Percentiles rank a stretch among this genome's conserved stretches.
These are phyloP conservation scores for Ashinkailepas kermadecensis DNA, from an alignment of 2,888 invertebrate genomes.

Conservation along the genomic window DNA sequence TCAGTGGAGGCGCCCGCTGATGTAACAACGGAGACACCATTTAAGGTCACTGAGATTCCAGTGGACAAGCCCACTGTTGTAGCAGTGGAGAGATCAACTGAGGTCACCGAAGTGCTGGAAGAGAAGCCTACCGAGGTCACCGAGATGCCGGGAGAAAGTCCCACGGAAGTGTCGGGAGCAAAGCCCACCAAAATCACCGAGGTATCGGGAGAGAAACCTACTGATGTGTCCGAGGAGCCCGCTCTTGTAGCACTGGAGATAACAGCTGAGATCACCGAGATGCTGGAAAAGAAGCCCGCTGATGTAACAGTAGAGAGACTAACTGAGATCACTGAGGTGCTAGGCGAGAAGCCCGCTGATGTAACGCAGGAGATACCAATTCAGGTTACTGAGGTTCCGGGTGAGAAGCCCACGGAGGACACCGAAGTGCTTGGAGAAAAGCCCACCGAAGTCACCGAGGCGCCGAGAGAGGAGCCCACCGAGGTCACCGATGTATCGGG, in stretches of 20 bases:
- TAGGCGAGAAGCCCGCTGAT: too few species aligned
- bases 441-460: too few species aligned
- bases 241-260: background rate
- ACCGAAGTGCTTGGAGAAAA: too few species aligned
- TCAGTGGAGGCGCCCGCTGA: background rate
- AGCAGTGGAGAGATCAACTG: background rate
- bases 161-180: background rate
- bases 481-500: background rate
- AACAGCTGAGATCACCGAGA: background rate
- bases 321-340: background rate
- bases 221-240: background rate
- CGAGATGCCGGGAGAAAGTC: background rate
- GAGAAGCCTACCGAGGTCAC: background rate
- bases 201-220: background rate
- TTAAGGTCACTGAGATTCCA: background rate
- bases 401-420: too few species aligned
- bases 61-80: background rate
- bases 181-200: background rate
- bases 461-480: too few species aligned
- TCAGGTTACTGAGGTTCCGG: too few species aligned
- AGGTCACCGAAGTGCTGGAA: background rate
- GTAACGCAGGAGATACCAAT: too few species aligned
- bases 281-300: background rate
- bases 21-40: background rate
- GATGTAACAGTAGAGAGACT: background rate